These are phyloP conservation scores for Ctenomys sociabilis DNA, from an alignment of 2,113 vertebrate genomes.

Conservation along the genomic window DNA sequence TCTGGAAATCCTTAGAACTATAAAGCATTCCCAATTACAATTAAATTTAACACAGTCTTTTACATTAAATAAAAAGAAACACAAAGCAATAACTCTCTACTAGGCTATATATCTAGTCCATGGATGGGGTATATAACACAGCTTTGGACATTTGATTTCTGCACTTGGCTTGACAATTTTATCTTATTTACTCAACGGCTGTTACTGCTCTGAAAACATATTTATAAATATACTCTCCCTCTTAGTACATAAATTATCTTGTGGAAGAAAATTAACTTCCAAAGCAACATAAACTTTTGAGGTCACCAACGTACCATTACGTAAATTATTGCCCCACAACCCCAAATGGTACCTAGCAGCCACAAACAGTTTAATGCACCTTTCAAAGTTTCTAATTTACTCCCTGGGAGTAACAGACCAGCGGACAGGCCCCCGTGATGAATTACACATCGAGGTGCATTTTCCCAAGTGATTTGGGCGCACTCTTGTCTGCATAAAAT, in stretches of 20 bases:
- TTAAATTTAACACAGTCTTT: slow-evolving; percentile 53
- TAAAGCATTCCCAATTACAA: slow-evolving; percentile 62
- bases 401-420: slow-evolving; percentile 60
- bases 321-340: slow-evolving; percentile 68
- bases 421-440: slow-evolving; percentile 68
- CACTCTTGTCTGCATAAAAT: slow-evolving; percentile 76
- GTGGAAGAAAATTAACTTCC: slow-evolving; percentile 71
- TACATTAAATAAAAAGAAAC: slow-evolving; percentile 37
- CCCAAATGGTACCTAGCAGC: slow-evolving; percentile 67
- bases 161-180: slow-evolving; percentile 20
- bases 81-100: slow-evolving; percentile 53
- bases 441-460: slow-evolving; percentile 69
- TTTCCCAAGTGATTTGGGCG: slow-evolving; percentile 69
- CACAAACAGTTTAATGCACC: slow-evolving; percentile 72
- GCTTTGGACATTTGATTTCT: slow-evolving; percentile 56
- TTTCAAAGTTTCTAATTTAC: slow-evolving; percentile 78
- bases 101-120: slow-evolving; percentile 27
- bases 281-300: slow-evolving; percentile 73
- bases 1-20: slow-evolving; percentile 34
- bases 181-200: slow-evolving; percentile 61
- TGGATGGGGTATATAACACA: background rate
- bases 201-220: slow-evolving; percentile 57
- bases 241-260: slow-evolving; percentile 69
- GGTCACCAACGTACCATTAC: slow-evolving; percentile 57
- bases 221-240: slow-evolving; percentile 62